Base-by-base conservation (phyloP, 2,797 vertebrate species). In the Enteromius trimaculatus region DNA sequence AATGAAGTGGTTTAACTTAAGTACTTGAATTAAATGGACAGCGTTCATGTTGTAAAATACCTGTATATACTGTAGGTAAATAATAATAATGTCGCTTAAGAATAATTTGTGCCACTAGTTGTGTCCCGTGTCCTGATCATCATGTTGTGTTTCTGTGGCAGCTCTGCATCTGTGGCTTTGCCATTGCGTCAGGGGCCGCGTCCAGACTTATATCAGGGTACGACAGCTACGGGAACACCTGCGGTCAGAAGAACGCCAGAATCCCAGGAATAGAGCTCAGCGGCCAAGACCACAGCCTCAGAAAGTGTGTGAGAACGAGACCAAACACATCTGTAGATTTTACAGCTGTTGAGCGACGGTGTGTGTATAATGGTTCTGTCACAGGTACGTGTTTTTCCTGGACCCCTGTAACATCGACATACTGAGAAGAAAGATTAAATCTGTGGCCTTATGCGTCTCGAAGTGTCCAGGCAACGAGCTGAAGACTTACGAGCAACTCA, bases 211-310 rank as follows among this genome's bases (percentile, higher is more conserved):
- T 97, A 85, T 97, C 92, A 3, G 98, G 98, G 90, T 99, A 99
- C 85, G 98, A 99, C 93, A 99, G 97, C 91, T 99, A 97, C 0
- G 98, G 98, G 88, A 99, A 99, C 93, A 96, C 95, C 86, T 99
- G 98, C 86, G 97, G 98, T 49, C 94, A 94, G 89, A 97, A 94
- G 90, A 99, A 99, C 88, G 87, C 89, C 77, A 94, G 95, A 88
- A 94, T 98, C 77, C 95, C 96, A 1, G 96, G 92, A 82, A 93
- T 98, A 84, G 87, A 93, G 34, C 94, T 96, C 91, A 99, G 97
- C 90, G 98, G 98, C 76, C 90, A 83, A 81, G 95, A 99, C 92
- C 97, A 97, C 90, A 96, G 88, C 23, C 89, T 94, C 19, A 96
- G 96, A 78, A 98, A 96, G 98, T 99, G 79, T 93, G 94, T 94